Evolutionary conservation across 2,888 invertebrate species (phyloP).

Genomic region (Leucoma salicis): DNA sequence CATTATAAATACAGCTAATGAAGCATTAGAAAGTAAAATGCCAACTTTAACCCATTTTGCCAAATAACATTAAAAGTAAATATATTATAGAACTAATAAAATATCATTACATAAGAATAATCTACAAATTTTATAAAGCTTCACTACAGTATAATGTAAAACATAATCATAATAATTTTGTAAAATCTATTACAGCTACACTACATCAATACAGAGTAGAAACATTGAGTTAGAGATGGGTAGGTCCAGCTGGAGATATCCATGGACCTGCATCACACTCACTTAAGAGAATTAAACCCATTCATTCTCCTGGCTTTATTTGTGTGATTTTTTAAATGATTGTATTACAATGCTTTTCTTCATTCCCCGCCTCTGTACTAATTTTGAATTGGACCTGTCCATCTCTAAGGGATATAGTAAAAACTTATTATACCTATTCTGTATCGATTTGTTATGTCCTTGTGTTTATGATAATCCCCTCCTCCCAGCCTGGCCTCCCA

Average conservation of each 20-base stretch:
- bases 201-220: constrained; percentile 31
- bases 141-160: not conserved
- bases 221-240: not conserved
- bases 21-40: constrained; percentile 18
- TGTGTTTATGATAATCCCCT: constrained; percentile 36
- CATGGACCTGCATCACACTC: not conserved
- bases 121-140: not conserved
- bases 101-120: too few species aligned
- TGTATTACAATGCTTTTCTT: too few species aligned
- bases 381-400: not conserved
- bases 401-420: constrained; percentile 36
- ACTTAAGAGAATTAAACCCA: too few species aligned
- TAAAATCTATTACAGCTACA: constrained; percentile 16
- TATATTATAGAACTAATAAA: too few species aligned
- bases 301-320: too few species aligned
- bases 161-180: not conserved
- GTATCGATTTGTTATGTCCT: constrained; percentile 52
- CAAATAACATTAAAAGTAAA: constrained; percentile 6
- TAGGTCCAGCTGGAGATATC: not conserved
- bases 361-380: not conserved
- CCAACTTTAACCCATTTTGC: constrained; percentile 16
- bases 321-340: too few species aligned
- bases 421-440: constrained; percentile 52
- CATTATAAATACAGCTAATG: constrained; percentile 8
- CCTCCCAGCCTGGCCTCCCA: constrained; percentile 51